Evolutionary conservation across 2,888 invertebrate species (phyloP).

Genomic region (Microplitis manilae): DNA sequence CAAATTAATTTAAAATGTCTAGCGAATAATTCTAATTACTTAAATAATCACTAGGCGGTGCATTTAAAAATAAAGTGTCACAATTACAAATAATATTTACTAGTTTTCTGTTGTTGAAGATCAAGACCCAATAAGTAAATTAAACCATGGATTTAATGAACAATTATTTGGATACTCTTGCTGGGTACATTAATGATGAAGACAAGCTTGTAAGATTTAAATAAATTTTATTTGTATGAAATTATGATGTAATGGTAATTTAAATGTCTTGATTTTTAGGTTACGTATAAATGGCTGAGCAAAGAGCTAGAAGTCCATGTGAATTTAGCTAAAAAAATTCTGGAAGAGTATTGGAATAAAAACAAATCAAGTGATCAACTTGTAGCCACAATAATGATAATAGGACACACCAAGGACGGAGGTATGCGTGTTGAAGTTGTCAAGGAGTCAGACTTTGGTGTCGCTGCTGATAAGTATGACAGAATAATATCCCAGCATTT

Average conservation of each 20-base stretch:
- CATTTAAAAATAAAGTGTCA: too few species aligned
- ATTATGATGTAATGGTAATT: constrained; percentile 9
- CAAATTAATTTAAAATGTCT: too few species aligned
- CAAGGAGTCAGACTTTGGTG: constrained; percentile 60
- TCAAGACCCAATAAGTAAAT: constrained; percentile 37
- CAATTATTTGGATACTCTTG: constrained; percentile 56
- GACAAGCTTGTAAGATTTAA: constrained; percentile 60
- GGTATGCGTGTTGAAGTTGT: constrained; percentile 67
- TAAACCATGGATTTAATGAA: constrained; percentile 48
- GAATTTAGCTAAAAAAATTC: constrained; percentile 70
- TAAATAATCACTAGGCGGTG: too few species aligned
- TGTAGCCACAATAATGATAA: constrained; percentile 65
- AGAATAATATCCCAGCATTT: constrained; percentile 69
- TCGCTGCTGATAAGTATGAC: constrained; percentile 62
- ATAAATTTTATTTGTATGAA: constrained; percentile 4
- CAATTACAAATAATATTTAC: too few species aligned
- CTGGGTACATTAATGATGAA: constrained; percentile 59
- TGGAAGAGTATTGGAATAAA: constrained; percentile 64
- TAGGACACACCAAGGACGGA: constrained; percentile 63
- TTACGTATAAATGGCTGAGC: constrained; percentile 72
- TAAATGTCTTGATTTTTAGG: constrained; percentile 57
- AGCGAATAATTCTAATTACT: too few species aligned
- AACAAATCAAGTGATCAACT: constrained; percentile 53
- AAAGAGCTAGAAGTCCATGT: constrained; percentile 71
- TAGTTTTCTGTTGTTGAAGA: not conserved